phyloP scores from a whole-genome alignment of 1,140 invertebrate species.

The Lordiphosa clarofinis region DNA sequence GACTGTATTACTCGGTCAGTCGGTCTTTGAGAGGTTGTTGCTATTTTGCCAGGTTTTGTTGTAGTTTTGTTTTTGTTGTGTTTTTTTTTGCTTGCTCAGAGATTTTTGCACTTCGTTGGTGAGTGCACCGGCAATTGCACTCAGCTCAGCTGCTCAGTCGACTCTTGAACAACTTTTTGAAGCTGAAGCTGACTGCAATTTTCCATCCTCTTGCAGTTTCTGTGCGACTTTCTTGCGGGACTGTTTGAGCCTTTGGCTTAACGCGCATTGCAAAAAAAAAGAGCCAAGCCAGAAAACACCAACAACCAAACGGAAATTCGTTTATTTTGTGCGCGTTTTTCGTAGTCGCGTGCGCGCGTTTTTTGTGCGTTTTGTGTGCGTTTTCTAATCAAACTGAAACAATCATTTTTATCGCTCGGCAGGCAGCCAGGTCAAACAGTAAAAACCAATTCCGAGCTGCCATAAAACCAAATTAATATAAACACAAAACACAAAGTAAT shows the following conservation, averaged over 20 bases:
- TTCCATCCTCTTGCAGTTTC: constrained; percentile 78
- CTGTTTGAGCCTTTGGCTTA: constrained; percentile 72
- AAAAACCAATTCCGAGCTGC: constrained; percentile 65
- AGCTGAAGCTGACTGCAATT: constrained; percentile 68
- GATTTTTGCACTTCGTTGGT: constrained; percentile 39
- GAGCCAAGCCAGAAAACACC: constrained; percentile 6
- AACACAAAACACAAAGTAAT: constrained; percentile 41
- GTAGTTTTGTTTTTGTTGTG: constrained; percentile 15
- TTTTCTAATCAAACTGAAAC: constrained; percentile 12
- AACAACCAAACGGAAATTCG: constrained; percentile 7
- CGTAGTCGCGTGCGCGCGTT: constrained; percentile 67
- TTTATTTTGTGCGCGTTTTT: constrained; percentile 39
- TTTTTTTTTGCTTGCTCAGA: constrained; percentile 22
- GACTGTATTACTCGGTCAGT: constrained; percentile 80
- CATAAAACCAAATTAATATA: constrained; percentile 71
- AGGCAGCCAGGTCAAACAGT: constrained; percentile 63
- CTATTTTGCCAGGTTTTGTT: constrained; percentile 66
- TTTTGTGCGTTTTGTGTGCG: constrained; percentile 61
- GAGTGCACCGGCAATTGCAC: constrained; percentile 67
- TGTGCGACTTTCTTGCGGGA: constrained; percentile 79
- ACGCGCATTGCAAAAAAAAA: constrained; percentile 55
- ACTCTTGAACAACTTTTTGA: constrained; percentile 11
- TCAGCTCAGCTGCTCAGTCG: constrained; percentile 26
- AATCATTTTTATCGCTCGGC: constrained; percentile 43
- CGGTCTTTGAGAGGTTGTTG: constrained; percentile 79